Conservation (phyloP, 2,113 vertebrate species). For the Tupaia chinensis region DNA sequence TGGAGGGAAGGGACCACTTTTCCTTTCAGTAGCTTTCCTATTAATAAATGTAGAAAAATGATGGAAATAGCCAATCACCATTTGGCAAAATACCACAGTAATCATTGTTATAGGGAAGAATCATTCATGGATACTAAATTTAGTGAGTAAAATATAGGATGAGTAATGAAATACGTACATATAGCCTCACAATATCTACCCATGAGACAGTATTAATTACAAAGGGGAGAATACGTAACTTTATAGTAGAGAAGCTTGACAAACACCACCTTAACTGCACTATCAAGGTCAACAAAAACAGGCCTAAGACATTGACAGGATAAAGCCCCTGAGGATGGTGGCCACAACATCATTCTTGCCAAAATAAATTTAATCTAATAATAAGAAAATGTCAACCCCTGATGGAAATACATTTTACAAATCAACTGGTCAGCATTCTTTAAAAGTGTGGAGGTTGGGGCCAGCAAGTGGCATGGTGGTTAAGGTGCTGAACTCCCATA, state of each 20-base stretch:
- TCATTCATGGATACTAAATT: not conserved
- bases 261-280: not conserved
- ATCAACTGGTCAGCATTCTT: not conserved
- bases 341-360: not conserved
- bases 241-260: not conserved
- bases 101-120: not conserved
- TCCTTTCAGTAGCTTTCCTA: not conserved
- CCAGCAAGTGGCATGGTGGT: too few relatives aligned
- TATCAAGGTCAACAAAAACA: not conserved
- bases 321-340: not conserved
- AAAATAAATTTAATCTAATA: not conserved
- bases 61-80: not conserved
- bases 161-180: not conserved
- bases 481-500: too few relatives aligned
- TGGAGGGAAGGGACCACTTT: not conserved
- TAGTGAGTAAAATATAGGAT: not conserved
- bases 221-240: not conserved
- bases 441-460: not conserved
- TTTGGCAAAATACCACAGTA: not conserved
- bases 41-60: not conserved
- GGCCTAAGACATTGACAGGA: not conserved
- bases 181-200: not conserved
- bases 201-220: not conserved
- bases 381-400: not conserved
- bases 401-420: not conserved